A percentile compares a stretch with the other conserved stretches of the same genome.
These are phyloP conservation scores for Hippocampus guttulatus DNA, from an alignment of 2,113 vertebrate species.

Conservation along the genomic window DNA sequence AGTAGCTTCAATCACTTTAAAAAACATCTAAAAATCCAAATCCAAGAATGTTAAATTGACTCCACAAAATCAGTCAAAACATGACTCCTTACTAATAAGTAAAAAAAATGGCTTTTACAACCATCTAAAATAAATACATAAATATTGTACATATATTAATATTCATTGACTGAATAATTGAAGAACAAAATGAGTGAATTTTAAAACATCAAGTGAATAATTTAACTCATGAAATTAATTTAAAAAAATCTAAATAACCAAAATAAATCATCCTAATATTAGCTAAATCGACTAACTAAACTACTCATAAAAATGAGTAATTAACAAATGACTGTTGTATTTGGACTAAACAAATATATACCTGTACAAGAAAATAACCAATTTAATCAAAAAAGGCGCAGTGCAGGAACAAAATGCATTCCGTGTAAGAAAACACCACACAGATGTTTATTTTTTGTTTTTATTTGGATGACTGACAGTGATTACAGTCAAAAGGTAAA, in stretches of 20 bases:
- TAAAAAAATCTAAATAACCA: too few species aligned
- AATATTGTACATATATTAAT: not conserved
- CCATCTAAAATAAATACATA: not conserved
- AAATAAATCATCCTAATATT: too few species aligned
- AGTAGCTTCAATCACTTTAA: not conserved
- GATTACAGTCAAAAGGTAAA: constrained; percentile 72
- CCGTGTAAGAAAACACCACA: constrained; percentile 7
- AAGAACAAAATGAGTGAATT: not conserved
- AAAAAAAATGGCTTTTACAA: not conserved
- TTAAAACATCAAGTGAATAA: too few species aligned
- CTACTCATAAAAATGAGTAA: too few species aligned
- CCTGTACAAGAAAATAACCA: not conserved
- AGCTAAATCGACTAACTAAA: too few species aligned
- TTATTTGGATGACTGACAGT: constrained; percentile 71
- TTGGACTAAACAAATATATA: too few species aligned
- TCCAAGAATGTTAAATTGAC: not conserved
- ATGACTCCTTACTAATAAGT: not conserved
- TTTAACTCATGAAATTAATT: too few species aligned
- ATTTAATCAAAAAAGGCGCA: not conserved
- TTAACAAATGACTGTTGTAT: too few species aligned
- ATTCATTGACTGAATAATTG: not conserved
- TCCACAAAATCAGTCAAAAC: not conserved
- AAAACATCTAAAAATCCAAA: not conserved
- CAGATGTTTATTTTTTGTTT: constrained; percentile 40
- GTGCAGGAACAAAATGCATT: not conserved